Evolutionary conservation across 2,888 invertebrate genomes (phyloP).

Genomic region (Tenthredo distinguenda): DNA sequence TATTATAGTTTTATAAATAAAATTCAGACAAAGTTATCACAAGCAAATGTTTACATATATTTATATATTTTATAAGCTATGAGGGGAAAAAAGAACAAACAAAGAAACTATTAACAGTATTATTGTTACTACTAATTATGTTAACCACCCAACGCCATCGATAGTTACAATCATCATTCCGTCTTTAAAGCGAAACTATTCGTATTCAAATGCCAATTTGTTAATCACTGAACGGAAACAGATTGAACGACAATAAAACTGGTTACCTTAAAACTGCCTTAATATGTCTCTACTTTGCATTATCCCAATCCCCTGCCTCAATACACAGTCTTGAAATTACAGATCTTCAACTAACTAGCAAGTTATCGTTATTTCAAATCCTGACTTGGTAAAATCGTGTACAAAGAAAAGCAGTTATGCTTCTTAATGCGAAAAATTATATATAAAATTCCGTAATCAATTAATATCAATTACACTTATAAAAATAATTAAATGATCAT

Average conservation of each 20-base stretch:
- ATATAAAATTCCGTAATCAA: too few relatives aligned
- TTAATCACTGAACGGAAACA: constrained; percentile 10
- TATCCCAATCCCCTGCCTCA: neutral
- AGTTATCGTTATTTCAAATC: neutral
- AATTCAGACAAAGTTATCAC: neutral
- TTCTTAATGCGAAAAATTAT: neutral
- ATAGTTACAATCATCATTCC: neutral
- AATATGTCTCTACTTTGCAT: neutral
- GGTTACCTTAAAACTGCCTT: constrained; percentile 2
- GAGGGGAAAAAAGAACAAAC: neutral
- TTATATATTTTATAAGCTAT: neutral
- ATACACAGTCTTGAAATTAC: neutral
- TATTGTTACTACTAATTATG: neutral
- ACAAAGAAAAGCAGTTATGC: neutral
- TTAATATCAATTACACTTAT: neutral
- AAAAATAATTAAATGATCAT: neutral
- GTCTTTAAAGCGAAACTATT: neutral
- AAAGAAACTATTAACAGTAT: neutral
- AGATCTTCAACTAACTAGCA: neutral
- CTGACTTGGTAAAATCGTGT: neutral
- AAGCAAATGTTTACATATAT: neutral
- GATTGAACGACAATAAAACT: constrained; percentile 47
- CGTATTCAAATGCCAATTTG: neutral
- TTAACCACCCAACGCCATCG: neutral
- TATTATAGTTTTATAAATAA: neutral